phyloP scores from a whole-genome alignment of 2,888 invertebrate species.

The Scaptomyza caliginosa region DNA sequence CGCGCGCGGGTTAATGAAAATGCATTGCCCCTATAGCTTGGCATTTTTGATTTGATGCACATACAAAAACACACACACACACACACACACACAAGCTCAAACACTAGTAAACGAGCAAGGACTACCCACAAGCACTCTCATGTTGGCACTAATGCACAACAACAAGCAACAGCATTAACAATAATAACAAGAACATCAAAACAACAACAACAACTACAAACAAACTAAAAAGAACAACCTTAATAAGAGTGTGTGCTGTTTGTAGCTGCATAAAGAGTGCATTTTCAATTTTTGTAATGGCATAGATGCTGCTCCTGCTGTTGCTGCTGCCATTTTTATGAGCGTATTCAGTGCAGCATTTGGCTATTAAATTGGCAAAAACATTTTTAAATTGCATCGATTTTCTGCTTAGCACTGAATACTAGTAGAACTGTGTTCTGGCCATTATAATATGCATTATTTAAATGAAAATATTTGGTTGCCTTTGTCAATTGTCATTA shows the following conservation, averaged over 20 bases:
- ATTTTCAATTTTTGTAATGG: conserved; percentile 74
- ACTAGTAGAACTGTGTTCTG: neutral
- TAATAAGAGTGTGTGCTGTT: conserved; percentile 37
- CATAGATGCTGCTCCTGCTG: conserved; percentile 24
- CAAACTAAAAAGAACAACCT: conserved; percentile 11
- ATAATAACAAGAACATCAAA: conserved; percentile 6
- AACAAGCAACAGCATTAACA: conserved; percentile 9
- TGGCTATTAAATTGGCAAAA: conserved; percentile 47
- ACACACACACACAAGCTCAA: neutral
- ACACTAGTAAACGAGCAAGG: neutral
- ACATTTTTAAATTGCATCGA: conserved; percentile 26
- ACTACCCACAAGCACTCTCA: conserved; percentile 24
- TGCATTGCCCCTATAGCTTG: conserved; percentile 62
- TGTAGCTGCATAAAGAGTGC: conserved; percentile 40
- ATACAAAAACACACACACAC: conserved; percentile 4
- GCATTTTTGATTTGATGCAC: conserved; percentile 67
- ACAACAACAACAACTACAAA: conserved; percentile 6
- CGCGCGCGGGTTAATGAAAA: conserved; percentile 67
- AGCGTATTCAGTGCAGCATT: conserved; percentile 14
- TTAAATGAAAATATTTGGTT: conserved; percentile 31
- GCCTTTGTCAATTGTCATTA: conserved; percentile 26
- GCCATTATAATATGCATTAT: conserved; percentile 33
- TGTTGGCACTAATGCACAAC: conserved; percentile 31
- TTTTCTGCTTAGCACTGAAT: conserved; percentile 1
- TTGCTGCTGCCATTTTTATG: conserved; percentile 27